Evolutionary conservation across 2,888 invertebrate species (phyloP).

Genomic region (Rhopalosiphum nymphaeae): DNA sequence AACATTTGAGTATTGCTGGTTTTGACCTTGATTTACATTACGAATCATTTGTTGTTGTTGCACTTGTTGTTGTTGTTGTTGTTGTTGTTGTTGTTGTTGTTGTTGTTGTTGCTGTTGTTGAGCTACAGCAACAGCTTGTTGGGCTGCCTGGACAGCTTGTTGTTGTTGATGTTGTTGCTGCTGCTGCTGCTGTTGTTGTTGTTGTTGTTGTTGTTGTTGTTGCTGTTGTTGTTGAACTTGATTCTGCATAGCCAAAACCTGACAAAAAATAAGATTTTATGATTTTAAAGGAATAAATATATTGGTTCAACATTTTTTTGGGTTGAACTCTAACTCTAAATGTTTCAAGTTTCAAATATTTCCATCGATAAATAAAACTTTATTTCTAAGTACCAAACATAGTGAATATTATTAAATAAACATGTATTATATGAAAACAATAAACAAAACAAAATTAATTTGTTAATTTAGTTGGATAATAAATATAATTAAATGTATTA

Average conservation of each 20-base stretch:
- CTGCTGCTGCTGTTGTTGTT: slow-evolving; percentile 59
- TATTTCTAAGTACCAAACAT: not conserved
- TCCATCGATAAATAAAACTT: not conserved
- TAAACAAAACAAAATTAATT: too few relatives aligned
- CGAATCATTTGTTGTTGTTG: slow-evolving; percentile 70
- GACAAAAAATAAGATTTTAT: not conserved
- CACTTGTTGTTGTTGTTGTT: slow-evolving; percentile 67
- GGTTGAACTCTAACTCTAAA: not conserved
- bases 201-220: slow-evolving; percentile 55
- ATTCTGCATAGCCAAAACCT: slow-evolving; percentile 65
- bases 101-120: slow-evolving; percentile 68
- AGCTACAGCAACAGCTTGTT: slow-evolving; percentile 69
- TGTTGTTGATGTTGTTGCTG: slow-evolving; percentile 61
- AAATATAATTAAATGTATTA: not conserved
- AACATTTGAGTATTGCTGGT: slow-evolving; percentile 53
- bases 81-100: slow-evolving; percentile 64
- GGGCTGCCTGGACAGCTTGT: slow-evolving; percentile 72
- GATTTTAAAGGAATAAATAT: not conserved
- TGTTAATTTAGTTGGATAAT: not conserved
- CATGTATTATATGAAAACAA: too few relatives aligned
- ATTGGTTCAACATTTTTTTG: not conserved
- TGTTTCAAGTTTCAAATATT: not conserved
- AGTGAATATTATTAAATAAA: slow-evolving; percentile 16
- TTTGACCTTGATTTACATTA: slow-evolving; percentile 66
- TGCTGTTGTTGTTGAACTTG: slow-evolving; percentile 64